phyloP scores from a whole-genome alignment of 2,888 invertebrate species.

The Glaucopsyche alexis region DNA sequence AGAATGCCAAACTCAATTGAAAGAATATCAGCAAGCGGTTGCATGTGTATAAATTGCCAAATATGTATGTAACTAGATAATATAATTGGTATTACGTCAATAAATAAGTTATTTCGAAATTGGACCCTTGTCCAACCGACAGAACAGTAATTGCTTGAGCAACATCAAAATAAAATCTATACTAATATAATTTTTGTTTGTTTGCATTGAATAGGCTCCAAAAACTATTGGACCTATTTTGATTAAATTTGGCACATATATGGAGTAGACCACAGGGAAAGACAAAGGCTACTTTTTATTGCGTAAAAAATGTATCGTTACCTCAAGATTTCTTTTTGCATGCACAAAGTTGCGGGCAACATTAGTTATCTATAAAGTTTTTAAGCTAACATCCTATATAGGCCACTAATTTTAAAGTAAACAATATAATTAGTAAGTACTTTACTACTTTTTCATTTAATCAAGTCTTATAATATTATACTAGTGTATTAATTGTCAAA shows the following conservation, averaged over 20 bases:
- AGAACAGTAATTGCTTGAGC: not conserved
- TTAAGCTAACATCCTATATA: not conserved
- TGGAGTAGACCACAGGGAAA: too few relatives aligned
- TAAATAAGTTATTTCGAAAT: not conserved
- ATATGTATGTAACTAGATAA: not conserved
- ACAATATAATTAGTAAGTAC: not conserved
- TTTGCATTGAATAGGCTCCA: too few relatives aligned
- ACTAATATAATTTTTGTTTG: too few relatives aligned
- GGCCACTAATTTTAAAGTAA: not conserved
- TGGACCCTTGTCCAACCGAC: too few relatives aligned
- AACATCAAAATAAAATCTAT: not conserved
- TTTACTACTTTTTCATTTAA: not conserved
- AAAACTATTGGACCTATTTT: too few relatives aligned
- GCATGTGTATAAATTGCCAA: constrained; percentile 48
- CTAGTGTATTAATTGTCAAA: too few relatives aligned
- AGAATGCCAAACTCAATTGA: constrained; percentile 62
- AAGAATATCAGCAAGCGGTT: constrained; percentile 50
- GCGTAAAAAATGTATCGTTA: too few relatives aligned
- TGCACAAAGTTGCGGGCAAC: too few relatives aligned
- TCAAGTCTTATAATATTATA: not conserved
- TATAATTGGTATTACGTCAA: not conserved
- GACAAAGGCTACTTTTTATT: too few relatives aligned
- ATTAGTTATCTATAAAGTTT: not conserved
- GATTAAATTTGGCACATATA: too few relatives aligned
- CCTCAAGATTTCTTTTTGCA: too few relatives aligned